A percentile compares a stretch with the other conserved stretches of the same genome.
Conservation (phyloP, 2,888 invertebrate species). For the Hirtodrosophila duncani region DNA sequence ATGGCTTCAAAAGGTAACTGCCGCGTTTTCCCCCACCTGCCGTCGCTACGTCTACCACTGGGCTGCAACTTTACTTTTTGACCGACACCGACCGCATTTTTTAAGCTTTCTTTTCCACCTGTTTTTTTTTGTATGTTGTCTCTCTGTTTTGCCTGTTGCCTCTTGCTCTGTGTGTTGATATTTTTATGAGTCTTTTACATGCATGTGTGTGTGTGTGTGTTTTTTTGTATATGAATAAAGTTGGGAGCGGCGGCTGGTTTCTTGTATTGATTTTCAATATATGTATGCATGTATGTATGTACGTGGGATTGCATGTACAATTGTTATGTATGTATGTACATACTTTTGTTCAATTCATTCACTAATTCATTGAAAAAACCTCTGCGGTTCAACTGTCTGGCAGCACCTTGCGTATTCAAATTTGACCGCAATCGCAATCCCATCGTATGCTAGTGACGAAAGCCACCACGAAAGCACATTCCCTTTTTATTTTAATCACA, state of each 20-base stretch:
- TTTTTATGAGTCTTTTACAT: conserved; percentile 57
- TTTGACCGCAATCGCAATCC: conserved; percentile 61
- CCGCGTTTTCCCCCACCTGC: conserved; percentile 20
- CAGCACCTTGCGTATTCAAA: conserved; percentile 42
- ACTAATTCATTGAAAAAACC: conserved; percentile 51
- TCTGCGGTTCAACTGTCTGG: background rate
- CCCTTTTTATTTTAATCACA: conserved; percentile 23
- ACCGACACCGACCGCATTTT: conserved; percentile 71
- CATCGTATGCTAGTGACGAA: too few species aligned
- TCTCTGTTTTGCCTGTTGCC: too few species aligned
- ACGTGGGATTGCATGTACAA: too few species aligned
- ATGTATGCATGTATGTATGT: too few species aligned
- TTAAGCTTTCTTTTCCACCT: conserved; percentile 73
- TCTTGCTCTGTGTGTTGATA: conserved; percentile 63
- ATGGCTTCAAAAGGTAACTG: conserved; percentile 63
- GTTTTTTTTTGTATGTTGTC: conserved; percentile 64
- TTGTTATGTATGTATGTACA: too few species aligned
- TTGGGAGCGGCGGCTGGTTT: conserved; percentile 72
- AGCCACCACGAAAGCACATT: too few species aligned
- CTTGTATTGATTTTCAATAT: conserved; percentile 66
- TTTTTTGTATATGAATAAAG: conserved; percentile 30
- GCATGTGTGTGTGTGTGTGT: conserved; percentile 12
- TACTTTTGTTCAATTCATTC: conserved; percentile 68
- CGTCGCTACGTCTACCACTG: conserved; percentile 47
- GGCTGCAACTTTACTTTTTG: conserved; percentile 67